phyloP scores from a whole-genome alignment of 2,113 vertebrate genomes.

The Hymenochirus boettgeri region DNA sequence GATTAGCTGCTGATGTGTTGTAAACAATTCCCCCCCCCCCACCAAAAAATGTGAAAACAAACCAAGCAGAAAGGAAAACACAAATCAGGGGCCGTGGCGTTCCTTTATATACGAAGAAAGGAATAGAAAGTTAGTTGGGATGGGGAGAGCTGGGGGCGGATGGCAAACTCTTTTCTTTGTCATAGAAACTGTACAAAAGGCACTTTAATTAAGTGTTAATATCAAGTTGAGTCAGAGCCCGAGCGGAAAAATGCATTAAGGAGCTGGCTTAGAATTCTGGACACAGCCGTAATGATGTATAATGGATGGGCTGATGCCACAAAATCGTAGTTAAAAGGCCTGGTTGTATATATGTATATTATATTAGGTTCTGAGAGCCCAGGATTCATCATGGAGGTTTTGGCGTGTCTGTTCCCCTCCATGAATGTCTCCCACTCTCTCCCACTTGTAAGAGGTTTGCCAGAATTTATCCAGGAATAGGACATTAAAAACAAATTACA shows the following conservation, averaged over 20 bases:
- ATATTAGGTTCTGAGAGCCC: no score
- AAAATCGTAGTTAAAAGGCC: not conserved
- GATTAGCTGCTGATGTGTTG: no score
- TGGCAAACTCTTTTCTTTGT: constrained; percentile 43
- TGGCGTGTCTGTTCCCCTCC: not conserved
- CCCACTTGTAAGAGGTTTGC: no score
- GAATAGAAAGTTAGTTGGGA: not conserved
- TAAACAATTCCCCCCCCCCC: no score
- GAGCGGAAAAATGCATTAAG: constrained; percentile 55
- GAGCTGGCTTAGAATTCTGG: constrained; percentile 47
- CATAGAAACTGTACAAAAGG: constrained; percentile 56
- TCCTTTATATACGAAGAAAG: not conserved
- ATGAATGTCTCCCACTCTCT: not conserved
- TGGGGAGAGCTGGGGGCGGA: not conserved
- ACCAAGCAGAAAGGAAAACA: not conserved
- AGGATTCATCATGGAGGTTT: not conserved
- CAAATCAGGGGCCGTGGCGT: not conserved
- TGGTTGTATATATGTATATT: no score
- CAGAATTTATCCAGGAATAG: no score
- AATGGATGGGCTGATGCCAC: constrained; percentile 50
- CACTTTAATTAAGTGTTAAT: constrained; percentile 61
- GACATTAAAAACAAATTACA: no score
- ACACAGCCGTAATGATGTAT: constrained; percentile 40
- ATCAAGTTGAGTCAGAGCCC: constrained; percentile 51
- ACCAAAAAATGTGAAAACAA: no score